phyloP scores from a whole-genome alignment of 2,888 invertebrate genomes.

The Zaprionus bogoriensis region DNA sequence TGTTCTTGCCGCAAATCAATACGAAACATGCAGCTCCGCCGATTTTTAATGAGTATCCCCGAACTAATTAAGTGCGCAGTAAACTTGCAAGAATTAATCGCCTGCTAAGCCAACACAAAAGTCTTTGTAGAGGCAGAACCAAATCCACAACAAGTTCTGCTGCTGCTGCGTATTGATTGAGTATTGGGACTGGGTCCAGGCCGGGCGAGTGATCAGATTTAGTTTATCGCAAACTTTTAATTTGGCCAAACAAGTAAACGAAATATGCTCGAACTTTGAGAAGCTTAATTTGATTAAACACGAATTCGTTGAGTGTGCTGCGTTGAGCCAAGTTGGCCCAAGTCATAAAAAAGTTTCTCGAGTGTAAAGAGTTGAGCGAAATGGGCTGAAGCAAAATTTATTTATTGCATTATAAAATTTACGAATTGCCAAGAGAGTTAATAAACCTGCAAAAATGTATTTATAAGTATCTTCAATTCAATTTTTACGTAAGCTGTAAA shows the following conservation, averaged over 20 bases:
- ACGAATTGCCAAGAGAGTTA: too few species aligned
- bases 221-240: slow-evolving; percentile 28
- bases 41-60: slow-evolving; percentile 60
- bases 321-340: background rate
- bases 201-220: slow-evolving; percentile 18
- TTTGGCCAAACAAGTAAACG: slow-evolving; percentile 5
- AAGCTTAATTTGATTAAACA: slow-evolving; percentile 26
- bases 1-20: slow-evolving; percentile 50
- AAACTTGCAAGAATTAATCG: slow-evolving; percentile 41
- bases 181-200: too few species aligned
- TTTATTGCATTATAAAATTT: background rate
- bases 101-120: slow-evolving; percentile 19
- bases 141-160: background rate
- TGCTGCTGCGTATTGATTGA: slow-evolving; percentile 17
- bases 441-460: too few species aligned
- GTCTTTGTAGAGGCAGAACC: background rate
- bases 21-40: slow-evolving; percentile 31
- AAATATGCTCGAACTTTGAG: background rate
- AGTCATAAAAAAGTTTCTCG: slow-evolving; percentile 11
- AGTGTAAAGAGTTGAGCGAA: background rate
- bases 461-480: too few species aligned
- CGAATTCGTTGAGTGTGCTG: slow-evolving; percentile 19
- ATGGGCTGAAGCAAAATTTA: background rate
- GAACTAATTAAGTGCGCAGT: slow-evolving; percentile 58
- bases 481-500: too few species aligned